These are phyloP conservation scores for Oplegnathus fasciatus DNA, from an alignment of 2,113 vertebrate genomes.

Conservation along the genomic window DNA sequence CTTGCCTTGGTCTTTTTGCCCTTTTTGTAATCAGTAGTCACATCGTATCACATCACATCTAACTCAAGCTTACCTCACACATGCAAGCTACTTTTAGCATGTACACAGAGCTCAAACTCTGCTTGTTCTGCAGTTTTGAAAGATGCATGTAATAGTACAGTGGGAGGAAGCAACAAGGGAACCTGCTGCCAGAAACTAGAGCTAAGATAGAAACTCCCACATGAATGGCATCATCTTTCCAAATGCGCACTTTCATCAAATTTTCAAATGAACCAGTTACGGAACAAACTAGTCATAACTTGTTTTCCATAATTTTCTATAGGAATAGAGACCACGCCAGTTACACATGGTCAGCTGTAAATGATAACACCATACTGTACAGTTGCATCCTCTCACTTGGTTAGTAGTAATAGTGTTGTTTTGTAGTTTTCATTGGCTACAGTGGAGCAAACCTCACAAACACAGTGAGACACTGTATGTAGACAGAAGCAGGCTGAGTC, in stretches of 20 bases:
- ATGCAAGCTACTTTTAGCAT: background rate
- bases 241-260: constrained; percentile 42
- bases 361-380: background rate
- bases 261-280: constrained; percentile 21
- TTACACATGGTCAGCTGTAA: background rate
- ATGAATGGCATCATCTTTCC: constrained; percentile 34
- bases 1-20: background rate
- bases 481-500: background rate
- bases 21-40: background rate
- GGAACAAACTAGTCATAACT: background rate
- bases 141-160: constrained; percentile 17
- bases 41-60: background rate
- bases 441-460: background rate
- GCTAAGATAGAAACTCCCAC: constrained; percentile 47
- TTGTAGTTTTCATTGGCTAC: background rate
- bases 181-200: constrained; percentile 24
- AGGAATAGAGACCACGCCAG: background rate
- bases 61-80: background rate
- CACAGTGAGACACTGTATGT: background rate
- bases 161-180: constrained; percentile 33
- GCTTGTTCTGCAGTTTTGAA: constrained; percentile 23
- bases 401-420: background rate
- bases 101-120: background rate
- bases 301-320: background rate
- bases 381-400: background rate